Evolutionary conservation across 2,797 vertebrate genomes (phyloP).

Genomic region (Hipposideros larvatus): DNA sequence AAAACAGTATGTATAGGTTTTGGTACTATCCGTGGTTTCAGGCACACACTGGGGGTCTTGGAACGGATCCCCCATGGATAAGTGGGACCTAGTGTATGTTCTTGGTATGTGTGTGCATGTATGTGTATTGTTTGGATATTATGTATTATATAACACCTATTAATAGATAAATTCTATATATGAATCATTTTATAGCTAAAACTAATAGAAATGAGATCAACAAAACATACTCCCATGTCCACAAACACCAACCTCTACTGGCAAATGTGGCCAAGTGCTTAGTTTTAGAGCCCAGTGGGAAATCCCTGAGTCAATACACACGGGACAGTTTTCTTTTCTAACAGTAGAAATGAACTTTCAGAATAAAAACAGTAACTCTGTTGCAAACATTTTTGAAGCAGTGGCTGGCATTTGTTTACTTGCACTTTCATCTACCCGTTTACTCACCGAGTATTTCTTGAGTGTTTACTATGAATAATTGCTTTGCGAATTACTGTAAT

Average conservation of each 20-base stretch:
- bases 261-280: not conserved
- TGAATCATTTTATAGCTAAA: conserved; percentile 7
- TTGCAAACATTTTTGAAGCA: not conserved
- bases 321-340: not conserved
- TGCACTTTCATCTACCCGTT: not conserved
- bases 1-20: not conserved
- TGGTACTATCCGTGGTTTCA: not conserved
- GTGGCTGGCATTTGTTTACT: not conserved
- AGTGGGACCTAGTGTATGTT: not conserved
- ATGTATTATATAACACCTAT: not conserved
- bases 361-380: not conserved
- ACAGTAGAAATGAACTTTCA: not conserved
- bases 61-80: not conserved
- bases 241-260: not conserved
- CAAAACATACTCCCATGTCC: not conserved
- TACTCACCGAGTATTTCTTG: not conserved
- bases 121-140: not conserved
- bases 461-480: not conserved
- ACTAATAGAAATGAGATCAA: not conserved
- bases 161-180: not conserved
- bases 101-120: not conserved
- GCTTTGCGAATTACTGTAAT: not conserved
- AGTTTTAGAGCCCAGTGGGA: not conserved
- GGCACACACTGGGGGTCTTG: not conserved
- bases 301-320: not conserved